A percentile compares a stretch with the other conserved stretches of the same genome.
Evolutionary conservation across 2,113 vertebrate genomes (phyloP).

Genomic region (Perognathus longimembris): DNA sequence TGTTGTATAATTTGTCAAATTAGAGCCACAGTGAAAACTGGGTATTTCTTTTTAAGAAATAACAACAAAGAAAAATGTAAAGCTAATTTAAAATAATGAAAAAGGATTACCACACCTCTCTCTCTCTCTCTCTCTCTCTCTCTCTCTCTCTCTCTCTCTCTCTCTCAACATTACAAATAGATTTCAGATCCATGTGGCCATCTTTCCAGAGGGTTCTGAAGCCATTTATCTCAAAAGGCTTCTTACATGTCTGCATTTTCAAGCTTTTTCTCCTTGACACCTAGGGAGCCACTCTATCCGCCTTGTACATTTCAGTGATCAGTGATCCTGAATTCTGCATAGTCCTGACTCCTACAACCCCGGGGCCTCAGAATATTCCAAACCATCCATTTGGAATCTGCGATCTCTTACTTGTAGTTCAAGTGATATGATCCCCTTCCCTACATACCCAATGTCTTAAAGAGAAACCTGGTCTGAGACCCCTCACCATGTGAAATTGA

Average conservation of each 20-base stretch:
- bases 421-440: not conserved
- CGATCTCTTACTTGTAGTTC: not conserved
- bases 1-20: slow-evolving; percentile 51
- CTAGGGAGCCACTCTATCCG: not conserved
- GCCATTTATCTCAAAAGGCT: not conserved
- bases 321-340: not conserved
- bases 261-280: no score
- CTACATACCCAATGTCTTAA: not conserved
- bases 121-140: no score
- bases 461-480: not conserved
- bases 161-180: not conserved
- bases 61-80: not conserved
- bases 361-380: no score
- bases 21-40: not conserved
- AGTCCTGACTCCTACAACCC: not conserved
- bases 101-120: no score
- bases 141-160: no score
- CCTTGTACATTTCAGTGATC: not conserved
- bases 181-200: slow-evolving; percentile 30
- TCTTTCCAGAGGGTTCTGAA: slow-evolving; percentile 51
- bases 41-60: not conserved
- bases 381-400: not conserved
- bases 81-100: not conserved
- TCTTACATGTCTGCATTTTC: no score
- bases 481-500: no score